phyloP scores from a whole-genome alignment of 2,113 vertebrate genomes.

The Hepsetus odoe region DNA sequence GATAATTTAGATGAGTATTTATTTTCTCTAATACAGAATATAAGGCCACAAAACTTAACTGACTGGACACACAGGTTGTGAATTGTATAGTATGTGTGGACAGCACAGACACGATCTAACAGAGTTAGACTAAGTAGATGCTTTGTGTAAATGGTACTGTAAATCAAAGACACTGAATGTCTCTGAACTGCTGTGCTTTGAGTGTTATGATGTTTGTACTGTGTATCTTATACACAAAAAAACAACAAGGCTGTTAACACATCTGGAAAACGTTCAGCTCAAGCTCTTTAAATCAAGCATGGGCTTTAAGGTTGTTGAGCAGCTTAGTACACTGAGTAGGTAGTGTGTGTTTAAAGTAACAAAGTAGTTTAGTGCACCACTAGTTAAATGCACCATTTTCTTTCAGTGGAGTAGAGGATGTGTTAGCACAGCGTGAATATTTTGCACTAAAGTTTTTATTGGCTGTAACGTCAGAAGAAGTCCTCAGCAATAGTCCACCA shows the following conservation, averaged over 20 bases:
- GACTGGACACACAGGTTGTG: constrained; percentile 54
- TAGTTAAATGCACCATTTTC: not conserved
- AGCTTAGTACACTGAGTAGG: not conserved
- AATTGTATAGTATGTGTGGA: constrained; percentile 48
- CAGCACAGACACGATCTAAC: constrained; percentile 29
- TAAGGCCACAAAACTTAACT: constrained; percentile 75
- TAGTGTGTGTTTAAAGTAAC: not conserved
- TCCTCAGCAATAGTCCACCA: not conserved
- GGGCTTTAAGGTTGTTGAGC: not conserved
- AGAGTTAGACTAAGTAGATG: constrained; percentile 40
- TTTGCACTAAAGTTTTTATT: not conserved
- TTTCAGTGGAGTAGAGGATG: not conserved
- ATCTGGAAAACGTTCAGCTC: not conserved
- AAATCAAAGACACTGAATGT: constrained; percentile 3
- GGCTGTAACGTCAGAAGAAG: not conserved
- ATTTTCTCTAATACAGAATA: constrained; percentile 56
- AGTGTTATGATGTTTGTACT: not conserved
- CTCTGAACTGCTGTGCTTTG: constrained; percentile 12
- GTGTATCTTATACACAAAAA: not conserved
- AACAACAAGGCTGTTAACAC: too few relatives aligned
- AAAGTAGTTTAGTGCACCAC: constrained; percentile 29
- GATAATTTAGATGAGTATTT: constrained; percentile 43
- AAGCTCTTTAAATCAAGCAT: not conserved
- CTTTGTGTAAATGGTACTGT: constrained; percentile 44
- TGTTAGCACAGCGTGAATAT: not conserved